Base-by-base conservation (phyloP, 2,888 invertebrate species). In the Agonum fuliginosum region DNA sequence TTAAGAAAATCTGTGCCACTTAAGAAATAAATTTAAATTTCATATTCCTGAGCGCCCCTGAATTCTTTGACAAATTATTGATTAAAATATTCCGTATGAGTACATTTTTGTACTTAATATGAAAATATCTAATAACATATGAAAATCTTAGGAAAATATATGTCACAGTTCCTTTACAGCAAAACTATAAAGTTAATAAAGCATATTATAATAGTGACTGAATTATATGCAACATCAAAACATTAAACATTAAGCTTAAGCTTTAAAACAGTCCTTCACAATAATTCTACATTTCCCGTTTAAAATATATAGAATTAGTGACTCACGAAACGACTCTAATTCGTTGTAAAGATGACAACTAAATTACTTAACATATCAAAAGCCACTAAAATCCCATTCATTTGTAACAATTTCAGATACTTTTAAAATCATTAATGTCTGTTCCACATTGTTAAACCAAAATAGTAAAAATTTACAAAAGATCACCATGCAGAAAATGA, bases 391-490 rank as follows among this genome's bases (percentile, higher is more conserved):
- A 67, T 41, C 20, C 41, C 67, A 41, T 37, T 67, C 67, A 67
- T 67, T 67, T 67, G 67, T 20, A 67, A 67, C 67, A 67, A 67
- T 67, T 67, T 41, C 12, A 67, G 65, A 67, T 67, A 67, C 65
- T 67, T 67, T 67, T 37, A 67, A 41, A 67, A 41, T 41, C 67
- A 67, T 67, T 41, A 67, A 67, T 67, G 67, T 67, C 67, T 67
- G 67, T 67, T 67, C 67, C 67, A 67, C 12, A 0, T 41, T 67
- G 67, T 67, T 67, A 20, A 20, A 67, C 67, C 37, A 67, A 67
- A 67, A 41, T 67, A 67, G 67, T 41, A 41, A 67, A 54, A 67
- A 67, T 41, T 58, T 67, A 41, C 67, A 67, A 67, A 67, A 67
- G 67, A 41, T 41, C 67, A 67, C 67, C 67, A 41, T 41, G 41